These are phyloP conservation scores for Paramormyrops hopkinsi DNA, from an alignment of 2,797 vertebrate species.

Conservation along the genomic window DNA sequence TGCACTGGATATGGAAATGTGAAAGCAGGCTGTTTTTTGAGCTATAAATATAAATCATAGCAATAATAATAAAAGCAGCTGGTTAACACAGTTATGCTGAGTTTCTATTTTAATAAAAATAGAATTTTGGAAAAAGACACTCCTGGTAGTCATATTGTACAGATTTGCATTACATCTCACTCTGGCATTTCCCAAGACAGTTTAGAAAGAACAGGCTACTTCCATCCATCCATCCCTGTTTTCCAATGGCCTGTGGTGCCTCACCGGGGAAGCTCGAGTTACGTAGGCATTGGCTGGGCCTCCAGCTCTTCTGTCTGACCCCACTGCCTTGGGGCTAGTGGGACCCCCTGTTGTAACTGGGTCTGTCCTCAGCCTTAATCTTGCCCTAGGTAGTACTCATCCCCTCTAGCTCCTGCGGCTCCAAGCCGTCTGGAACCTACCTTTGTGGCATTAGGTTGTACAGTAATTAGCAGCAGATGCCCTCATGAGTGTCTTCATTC, in stretches of 20 bases:
- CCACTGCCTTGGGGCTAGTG: neutral
- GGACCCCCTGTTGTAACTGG: neutral
- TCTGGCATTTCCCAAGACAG: neutral
- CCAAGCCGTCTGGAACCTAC: neutral
- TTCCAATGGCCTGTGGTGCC: neutral
- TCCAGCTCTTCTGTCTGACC: neutral
- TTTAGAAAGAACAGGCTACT: neutral
- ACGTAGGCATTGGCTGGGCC: neutral
- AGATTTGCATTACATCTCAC: constrained; percentile 13
- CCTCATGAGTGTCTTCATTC: neutral
- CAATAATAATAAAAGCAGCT: neutral
- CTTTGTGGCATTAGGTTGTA: constrained; percentile 1
- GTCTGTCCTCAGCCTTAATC: neutral
- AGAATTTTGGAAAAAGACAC: neutral
- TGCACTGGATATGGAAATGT: neutral
- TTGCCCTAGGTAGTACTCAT: neutral
- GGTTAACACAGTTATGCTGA: neutral
- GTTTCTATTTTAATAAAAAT: neutral
- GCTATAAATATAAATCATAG: neutral
- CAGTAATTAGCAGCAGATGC: constrained; percentile 9
- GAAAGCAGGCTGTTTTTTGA: neutral
- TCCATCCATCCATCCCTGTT: neutral
- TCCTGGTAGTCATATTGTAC: neutral
- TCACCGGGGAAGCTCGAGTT: neutral
- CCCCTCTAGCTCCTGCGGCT: neutral